A percentile compares a stretch with the other conserved stretches of the same genome.
phyloP scores from a whole-genome alignment of 2,888 invertebrate species.

The Andricus quercusramuli region DNA sequence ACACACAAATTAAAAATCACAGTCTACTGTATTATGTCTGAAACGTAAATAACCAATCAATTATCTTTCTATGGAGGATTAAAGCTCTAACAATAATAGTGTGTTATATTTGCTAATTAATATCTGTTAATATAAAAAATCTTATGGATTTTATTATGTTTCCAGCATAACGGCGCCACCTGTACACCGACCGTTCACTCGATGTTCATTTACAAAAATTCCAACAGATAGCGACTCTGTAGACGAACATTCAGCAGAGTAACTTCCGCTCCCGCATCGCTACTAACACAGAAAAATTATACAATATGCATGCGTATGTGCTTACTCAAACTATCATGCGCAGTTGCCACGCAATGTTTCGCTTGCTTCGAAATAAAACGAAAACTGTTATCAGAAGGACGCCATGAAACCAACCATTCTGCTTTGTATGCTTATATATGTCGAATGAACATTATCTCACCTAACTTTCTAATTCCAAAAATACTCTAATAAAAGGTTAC shows the following conservation, averaged over 20 bases:
- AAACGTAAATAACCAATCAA: background rate
- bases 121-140: background rate
- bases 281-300: constrained; percentile 5
- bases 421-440: constrained; percentile 27
- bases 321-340: background rate
- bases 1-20: background rate
- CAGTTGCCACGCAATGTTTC: constrained; percentile 23
- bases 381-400: constrained; percentile 70
- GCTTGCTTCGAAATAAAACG: constrained; percentile 28
- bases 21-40: background rate
- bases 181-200: background rate
- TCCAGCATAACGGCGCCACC: constrained; percentile 20
- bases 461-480: background rate
- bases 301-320: background rate
- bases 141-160: background rate
- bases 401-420: constrained; percentile 65
- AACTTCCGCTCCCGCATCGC: background rate
- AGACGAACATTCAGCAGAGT: constrained; percentile 17
- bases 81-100: background rate
- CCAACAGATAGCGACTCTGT: constrained; percentile 39
- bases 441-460: background rate
- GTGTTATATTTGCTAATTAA: background rate
- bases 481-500: background rate
- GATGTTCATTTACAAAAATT: background rate
- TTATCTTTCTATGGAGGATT: background rate